Evolutionary conservation across 1,140 invertebrate genomes (phyloP).

Genomic region (Drosophila saltans): DNA sequence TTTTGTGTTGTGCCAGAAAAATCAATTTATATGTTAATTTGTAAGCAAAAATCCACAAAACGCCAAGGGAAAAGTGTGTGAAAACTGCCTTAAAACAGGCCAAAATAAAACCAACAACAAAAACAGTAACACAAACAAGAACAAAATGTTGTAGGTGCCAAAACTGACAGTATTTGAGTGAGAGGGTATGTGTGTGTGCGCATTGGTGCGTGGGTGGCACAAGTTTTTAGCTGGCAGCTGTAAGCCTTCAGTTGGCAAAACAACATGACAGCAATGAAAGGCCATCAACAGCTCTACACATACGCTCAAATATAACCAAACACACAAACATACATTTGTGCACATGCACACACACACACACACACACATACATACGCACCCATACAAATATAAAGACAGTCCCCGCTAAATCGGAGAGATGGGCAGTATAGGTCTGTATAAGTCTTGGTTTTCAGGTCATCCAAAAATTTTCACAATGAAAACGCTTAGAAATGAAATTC

Average conservation of each 20-base stretch:
- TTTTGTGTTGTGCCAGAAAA: constrained; percentile 60
- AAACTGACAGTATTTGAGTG: constrained; percentile 70
- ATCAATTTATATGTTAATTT: constrained; percentile 82
- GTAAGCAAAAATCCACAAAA: constrained; percentile 61
- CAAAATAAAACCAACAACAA: constrained; percentile 39
- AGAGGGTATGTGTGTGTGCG: constrained; percentile 26
- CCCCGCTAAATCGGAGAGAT: too few species aligned
- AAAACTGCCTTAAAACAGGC: constrained; percentile 53
- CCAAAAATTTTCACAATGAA: constrained; percentile 1
- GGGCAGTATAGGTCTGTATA: background rate
- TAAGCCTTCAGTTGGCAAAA: constrained; percentile 59
- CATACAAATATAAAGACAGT: too few species aligned
- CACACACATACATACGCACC: background rate
- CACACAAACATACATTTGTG: background rate
- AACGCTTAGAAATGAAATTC: background rate
- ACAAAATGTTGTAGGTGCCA: constrained; percentile 70
- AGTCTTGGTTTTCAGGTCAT: background rate
- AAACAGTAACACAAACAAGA: background rate
- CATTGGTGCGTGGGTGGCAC: constrained; percentile 23
- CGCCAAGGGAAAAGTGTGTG: constrained; percentile 35
- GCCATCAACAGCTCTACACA: constrained; percentile 12
- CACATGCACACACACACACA: background rate
- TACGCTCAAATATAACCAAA: constrained; percentile 3
- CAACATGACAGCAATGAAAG: constrained; percentile 62
- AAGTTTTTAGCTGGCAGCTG: constrained; percentile 67